Conservation (phyloP, 2,888 invertebrate species). For the Pycnomerus fuliginosus region DNA sequence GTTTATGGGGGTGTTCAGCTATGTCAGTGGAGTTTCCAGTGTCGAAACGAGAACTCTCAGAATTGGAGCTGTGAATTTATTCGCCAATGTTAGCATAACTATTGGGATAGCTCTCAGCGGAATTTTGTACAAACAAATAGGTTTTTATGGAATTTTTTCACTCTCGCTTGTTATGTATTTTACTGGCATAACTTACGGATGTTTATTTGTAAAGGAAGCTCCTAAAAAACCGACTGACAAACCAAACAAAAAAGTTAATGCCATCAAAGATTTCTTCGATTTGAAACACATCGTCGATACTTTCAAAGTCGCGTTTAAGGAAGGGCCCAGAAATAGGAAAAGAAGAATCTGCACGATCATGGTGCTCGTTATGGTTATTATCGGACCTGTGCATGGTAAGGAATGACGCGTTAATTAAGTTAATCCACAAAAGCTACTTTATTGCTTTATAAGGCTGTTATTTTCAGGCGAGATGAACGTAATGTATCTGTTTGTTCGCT, state of each 20-base stretch:
- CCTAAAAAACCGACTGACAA: conserved; percentile 15
- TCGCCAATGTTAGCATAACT: conserved; percentile 56
- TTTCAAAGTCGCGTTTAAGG: conserved; percentile 54
- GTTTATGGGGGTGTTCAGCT: conserved; percentile 61
- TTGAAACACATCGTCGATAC: conserved; percentile 56
- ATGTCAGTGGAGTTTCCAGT: conserved; percentile 61
- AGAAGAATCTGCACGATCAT: conserved; percentile 55
- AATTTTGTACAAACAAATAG: conserved; percentile 51
- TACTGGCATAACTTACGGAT: conserved; percentile 54
- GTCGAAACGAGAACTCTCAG: conserved; percentile 59
- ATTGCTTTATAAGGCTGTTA: neutral
- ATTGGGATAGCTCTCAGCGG: conserved; percentile 56
- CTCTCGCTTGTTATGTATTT: conserved; percentile 53
- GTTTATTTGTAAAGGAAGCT: conserved; percentile 45
- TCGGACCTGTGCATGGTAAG: conserved; percentile 59
- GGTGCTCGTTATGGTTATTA: conserved; percentile 54
- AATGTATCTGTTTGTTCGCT: conserved; percentile 58
- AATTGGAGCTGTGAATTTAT: conserved; percentile 59
- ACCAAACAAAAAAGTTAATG: conserved; percentile 23
- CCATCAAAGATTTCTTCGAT: conserved; percentile 47
- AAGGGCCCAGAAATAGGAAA: conserved; percentile 52
- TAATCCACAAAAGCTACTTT: neutral
- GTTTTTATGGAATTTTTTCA: conserved; percentile 59
- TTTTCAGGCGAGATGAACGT: conserved; percentile 60
- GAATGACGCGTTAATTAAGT: conserved; percentile 18